Conservation (phyloP, 1,140 invertebrate species). For the Elymnias hypermnestra region DNA sequence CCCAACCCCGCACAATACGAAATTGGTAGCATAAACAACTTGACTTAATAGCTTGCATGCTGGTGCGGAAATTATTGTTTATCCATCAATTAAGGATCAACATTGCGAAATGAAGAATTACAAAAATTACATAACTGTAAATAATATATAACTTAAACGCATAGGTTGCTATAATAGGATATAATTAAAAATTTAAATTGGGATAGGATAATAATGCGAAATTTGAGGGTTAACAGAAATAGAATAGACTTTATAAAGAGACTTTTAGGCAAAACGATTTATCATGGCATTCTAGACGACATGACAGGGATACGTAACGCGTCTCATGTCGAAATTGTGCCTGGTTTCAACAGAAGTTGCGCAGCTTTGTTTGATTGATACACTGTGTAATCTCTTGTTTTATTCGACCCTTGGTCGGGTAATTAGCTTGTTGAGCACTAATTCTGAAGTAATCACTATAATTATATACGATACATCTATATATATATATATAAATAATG, state of each 20-base stretch:
- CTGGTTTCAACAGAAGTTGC: slow-evolving; percentile 62
- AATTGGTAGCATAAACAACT: slow-evolving; percentile 32
- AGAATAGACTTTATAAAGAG: too few species aligned
- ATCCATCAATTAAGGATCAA: background rate
- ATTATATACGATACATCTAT: too few species aligned
- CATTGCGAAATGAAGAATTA: background rate
- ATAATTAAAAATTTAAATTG: too few species aligned
- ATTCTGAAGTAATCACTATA: too few species aligned
- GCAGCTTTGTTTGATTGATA: slow-evolving; percentile 67
- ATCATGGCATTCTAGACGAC: slow-evolving; percentile 32
- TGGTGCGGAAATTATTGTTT: background rate
- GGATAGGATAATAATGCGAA: too few species aligned
- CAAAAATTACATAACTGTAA: too few species aligned
- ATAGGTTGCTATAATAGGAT: too few species aligned
- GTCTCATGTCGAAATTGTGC: slow-evolving; percentile 57
- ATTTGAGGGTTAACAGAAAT: too few species aligned
- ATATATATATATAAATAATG: too few species aligned
- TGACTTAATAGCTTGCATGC: slow-evolving; percentile 3
- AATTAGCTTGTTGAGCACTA: slow-evolving; percentile 27
- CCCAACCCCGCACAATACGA: slow-evolving; percentile 29
- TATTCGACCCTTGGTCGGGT: slow-evolving; percentile 45
- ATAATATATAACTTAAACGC: too few species aligned
- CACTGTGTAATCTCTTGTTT: slow-evolving; percentile 64
- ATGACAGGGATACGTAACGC: slow-evolving; percentile 49
- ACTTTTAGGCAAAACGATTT: slow-evolving; percentile 17